Conservation (phyloP, 2,888 invertebrate species). For the Aquatica leii region DNA sequence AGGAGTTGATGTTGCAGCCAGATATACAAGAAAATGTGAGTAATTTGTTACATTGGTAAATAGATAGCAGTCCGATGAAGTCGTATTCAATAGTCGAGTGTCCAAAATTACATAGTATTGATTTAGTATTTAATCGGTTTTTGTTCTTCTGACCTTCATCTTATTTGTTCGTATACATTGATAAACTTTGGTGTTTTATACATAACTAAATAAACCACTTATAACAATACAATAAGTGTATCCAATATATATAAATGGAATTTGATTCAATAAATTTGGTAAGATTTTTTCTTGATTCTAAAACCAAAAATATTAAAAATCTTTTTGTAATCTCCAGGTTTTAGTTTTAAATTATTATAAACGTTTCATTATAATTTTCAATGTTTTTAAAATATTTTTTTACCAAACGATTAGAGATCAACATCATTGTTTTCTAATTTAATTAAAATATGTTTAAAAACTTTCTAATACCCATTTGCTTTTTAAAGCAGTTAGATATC, state of each 20-base stretch:
- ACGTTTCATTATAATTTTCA: too few relatives aligned
- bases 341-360: too few relatives aligned
- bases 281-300: slow-evolving; percentile 1
- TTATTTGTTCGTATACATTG: background rate
- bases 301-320: background rate
- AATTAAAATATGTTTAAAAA: too few relatives aligned
- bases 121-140: background rate
- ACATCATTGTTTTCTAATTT: too few relatives aligned
- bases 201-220: background rate
- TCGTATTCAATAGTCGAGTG: background rate
- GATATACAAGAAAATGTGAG: background rate
- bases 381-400: too few relatives aligned
- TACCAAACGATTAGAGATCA: too few relatives aligned
- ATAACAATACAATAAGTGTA: background rate
- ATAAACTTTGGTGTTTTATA: background rate
- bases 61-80: background rate
- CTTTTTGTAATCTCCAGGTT: too few relatives aligned
- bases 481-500: too few relatives aligned
- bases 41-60: background rate
- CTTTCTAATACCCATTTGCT: too few relatives aligned
- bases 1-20: background rate
- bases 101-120: background rate
- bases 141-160: slow-evolving; percentile 6
- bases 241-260: slow-evolving; percentile 15
- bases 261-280: slow-evolving; percentile 18